A percentile compares a stretch with the other conserved stretches of the same genome.
Evolutionary conservation across 2,113 vertebrate genomes (phyloP).

Genomic region (Nansenia antarctica): DNA sequence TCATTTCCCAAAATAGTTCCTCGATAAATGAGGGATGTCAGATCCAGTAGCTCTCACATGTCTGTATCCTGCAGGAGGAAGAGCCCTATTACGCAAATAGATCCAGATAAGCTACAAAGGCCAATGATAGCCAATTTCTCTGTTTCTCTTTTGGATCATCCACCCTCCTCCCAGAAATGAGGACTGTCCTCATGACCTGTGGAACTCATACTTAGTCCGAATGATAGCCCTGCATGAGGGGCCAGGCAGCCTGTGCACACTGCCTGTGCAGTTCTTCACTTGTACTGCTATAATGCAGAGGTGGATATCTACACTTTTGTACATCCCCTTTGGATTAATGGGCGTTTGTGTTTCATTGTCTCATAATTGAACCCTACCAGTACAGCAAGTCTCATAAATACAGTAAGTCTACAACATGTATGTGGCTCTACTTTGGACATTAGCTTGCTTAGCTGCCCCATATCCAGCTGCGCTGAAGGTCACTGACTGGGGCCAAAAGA

Average conservation of each 20-base stretch:
- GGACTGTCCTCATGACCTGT: neutral
- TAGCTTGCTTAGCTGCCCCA: conserved; percentile 23
- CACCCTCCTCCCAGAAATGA: neutral
- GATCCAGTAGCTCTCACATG: neutral
- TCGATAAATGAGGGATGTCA: neutral
- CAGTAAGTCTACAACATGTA: neutral
- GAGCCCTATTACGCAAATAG: neutral
- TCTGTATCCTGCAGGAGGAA: neutral
- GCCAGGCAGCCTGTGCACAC: neutral
- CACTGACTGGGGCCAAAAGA: conserved; percentile 32
- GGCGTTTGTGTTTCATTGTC: neutral
- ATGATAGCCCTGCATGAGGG: neutral
- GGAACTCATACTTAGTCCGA: no score
- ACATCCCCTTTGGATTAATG: neutral
- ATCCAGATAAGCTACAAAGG: neutral
- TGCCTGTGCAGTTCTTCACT: neutral
- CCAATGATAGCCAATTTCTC: neutral
- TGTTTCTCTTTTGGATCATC: neutral
- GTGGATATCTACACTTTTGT: neutral
- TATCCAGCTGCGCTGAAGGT: conserved; percentile 69
- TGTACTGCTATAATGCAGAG: neutral
- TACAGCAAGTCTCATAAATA: no score
- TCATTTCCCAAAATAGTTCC: neutral
- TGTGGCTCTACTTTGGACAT: conserved; percentile 4
- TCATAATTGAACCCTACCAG: neutral